Base-by-base conservation (phyloP, 2,888 invertebrate genomes). In the Bedellia somnulentella region DNA sequence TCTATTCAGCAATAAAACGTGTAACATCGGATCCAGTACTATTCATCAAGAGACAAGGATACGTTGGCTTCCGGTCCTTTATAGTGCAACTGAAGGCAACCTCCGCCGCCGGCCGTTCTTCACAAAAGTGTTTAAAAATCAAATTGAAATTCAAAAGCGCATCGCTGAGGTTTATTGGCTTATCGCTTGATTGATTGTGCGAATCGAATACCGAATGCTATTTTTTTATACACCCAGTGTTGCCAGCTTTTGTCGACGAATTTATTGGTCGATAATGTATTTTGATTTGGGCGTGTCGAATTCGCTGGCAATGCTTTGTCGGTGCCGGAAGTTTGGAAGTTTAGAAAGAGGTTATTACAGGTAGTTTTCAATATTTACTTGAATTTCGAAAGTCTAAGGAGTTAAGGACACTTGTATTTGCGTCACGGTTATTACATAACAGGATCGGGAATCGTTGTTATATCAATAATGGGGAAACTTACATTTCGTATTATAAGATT, bases 101-200 rank as follows among this genome's bases (percentile, higher is more conserved):
- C 58, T 52, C 53, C 59, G 47, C 68, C 68, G 68, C 60, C 57
- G 66, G 70, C 62, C 66, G 60, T 57, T 35, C 38, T 41, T 24
- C 29, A 15, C 17, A 27, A 27, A 27, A 11, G 14, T 6, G 14
- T 18, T 21, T 24, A 10, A 2, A n/a, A n/a, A n/a, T n/a, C 9
- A 13, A 10, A 6, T 11, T 24, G 3, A 49, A 53, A 70, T 70
- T 70, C 68, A 75, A 73, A 75, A 71, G 75, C 61, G 66, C 73
- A 73, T 73, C 75, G 73, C 70, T 73, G 73, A 75, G 75, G 75
- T 75, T 75, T 75, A 75, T 75, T 75, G 75, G 75, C 75, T 75
- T 71, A 75, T 71, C 67, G 70, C 67, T 67, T 73, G 75, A 75
- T 75, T 70, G 75, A 75, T 75, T 73, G 73, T 68, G 70, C 68